Percentiles rank a stretch among this genome's conserved stretches.
Evolutionary conservation across 2,888 invertebrate genomes (phyloP).

Genomic region (Pegoplata infirma): DNA sequence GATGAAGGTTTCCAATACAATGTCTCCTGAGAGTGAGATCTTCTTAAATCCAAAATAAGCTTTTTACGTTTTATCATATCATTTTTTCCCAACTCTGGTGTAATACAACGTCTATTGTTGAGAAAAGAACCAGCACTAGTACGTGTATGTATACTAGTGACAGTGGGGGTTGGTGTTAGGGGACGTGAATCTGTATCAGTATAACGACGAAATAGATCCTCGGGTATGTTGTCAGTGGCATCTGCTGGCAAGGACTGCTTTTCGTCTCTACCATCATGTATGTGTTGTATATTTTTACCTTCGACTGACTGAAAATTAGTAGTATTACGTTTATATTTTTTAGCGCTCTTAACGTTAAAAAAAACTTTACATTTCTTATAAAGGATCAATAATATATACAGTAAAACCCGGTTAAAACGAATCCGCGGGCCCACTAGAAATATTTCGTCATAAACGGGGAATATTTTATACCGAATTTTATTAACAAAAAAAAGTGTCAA

Average conservation of each 20-base stretch:
- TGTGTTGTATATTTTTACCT: constrained; percentile 65
- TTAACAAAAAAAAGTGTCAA: too few relatives aligned
- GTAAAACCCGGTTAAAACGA: too few relatives aligned
- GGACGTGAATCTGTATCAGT: constrained; percentile 92
- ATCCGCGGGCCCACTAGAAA: too few relatives aligned
- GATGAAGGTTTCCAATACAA: constrained; percentile 79
- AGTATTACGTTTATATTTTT: too few relatives aligned
- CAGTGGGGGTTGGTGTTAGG: constrained; percentile 87
- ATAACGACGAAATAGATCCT: constrained; percentile 87
- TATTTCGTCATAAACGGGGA: too few relatives aligned
- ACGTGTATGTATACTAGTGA: constrained; percentile 85
- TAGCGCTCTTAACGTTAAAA: too few relatives aligned
- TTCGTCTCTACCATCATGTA: constrained; percentile 52
- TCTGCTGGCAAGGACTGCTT: constrained; percentile 61
- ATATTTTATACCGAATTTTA: too few relatives aligned
- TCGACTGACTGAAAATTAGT: constrained; percentile 66
- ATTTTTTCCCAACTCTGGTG: constrained; percentile 83
- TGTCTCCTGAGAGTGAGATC: constrained; percentile 79
- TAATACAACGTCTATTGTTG: constrained; percentile 82
- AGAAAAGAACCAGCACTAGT: constrained; percentile 81
- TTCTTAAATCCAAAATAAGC: constrained; percentile 84
- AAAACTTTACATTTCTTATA: too few relatives aligned
- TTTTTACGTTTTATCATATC: constrained; percentile 80
- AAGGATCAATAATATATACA: too few relatives aligned
- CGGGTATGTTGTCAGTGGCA: constrained; percentile 83